Conservation (phyloP, 2,113 vertebrate genomes). For the Camelus dromedarius region DNA sequence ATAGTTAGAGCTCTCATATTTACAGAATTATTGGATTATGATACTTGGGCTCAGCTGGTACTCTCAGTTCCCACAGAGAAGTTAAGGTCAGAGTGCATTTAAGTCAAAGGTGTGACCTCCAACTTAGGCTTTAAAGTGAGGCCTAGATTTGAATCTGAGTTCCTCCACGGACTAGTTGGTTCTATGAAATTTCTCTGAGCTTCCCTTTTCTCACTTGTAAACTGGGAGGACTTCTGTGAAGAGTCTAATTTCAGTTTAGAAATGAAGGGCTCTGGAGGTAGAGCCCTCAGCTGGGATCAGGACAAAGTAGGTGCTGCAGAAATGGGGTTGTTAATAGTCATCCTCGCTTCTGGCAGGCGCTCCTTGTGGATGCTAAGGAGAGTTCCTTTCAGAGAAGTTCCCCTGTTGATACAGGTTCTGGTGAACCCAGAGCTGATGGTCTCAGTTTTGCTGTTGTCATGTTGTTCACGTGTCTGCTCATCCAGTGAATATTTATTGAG, state of each 20-base stretch:
- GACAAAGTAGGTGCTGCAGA: background rate
- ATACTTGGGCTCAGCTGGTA: background rate
- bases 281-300: background rate
- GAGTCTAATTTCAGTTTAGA: background rate
- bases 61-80: background rate
- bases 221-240: background rate
- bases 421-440: background rate
- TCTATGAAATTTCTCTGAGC: background rate
- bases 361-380: background rate
- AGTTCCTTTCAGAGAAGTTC: background rate
- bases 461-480: background rate
- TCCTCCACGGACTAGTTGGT: background rate
- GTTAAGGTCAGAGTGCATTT: background rate
- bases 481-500: background rate
- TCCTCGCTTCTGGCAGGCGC: background rate
- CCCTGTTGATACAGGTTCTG: background rate
- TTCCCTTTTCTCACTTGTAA: background rate
- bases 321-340: background rate
- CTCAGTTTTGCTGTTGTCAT: background rate
- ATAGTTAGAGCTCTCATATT: background rate
- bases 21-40: background rate
- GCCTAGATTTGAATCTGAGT: background rate
- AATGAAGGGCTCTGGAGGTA: background rate
- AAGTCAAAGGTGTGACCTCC: background rate
- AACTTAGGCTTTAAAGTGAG: background rate